These are phyloP conservation scores for Tenthredo amoena DNA, from an alignment of 2,888 invertebrate species.

Conservation along the genomic window DNA sequence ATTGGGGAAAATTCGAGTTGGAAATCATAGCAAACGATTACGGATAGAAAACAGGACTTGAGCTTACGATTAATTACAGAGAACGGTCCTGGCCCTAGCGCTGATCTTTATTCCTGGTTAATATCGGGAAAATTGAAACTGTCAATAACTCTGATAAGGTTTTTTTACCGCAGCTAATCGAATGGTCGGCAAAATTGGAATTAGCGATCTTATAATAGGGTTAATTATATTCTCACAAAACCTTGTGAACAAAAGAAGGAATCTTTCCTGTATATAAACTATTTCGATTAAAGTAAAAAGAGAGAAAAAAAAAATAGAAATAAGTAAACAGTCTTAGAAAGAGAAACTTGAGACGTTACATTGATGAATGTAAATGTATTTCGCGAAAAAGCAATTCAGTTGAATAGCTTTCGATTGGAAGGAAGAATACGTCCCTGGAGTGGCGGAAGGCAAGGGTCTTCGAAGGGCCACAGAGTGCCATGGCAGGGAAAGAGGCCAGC, in stretches of 20 bases:
- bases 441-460: slow-evolving; percentile 47
- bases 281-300: slow-evolving; percentile 8
- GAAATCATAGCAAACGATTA: not conserved
- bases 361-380: slow-evolving; percentile 53
- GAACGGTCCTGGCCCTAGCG: no score
- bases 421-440: slow-evolving; percentile 44
- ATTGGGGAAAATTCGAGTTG: not conserved
- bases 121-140: slow-evolving; percentile 7
- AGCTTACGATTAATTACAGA: no score
- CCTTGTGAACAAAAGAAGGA: not conserved
- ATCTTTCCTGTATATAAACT: not conserved
- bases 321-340: slow-evolving; percentile 23
- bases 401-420: slow-evolving; percentile 52
- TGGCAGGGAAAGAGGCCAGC: not conserved
- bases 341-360: slow-evolving; percentile 51
- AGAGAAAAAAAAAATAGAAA: not conserved
- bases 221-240: not conserved
- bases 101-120: not conserved
- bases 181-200: not conserved
- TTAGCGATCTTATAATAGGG: not conserved
- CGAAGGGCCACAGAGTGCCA: slow-evolving; percentile 35
- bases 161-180: not conserved
- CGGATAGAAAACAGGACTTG: no score
- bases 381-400: slow-evolving; percentile 51
- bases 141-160: not conserved